phyloP scores from a whole-genome alignment of 2,797 vertebrate genomes.

The Leucoraja ocellata region DNA sequence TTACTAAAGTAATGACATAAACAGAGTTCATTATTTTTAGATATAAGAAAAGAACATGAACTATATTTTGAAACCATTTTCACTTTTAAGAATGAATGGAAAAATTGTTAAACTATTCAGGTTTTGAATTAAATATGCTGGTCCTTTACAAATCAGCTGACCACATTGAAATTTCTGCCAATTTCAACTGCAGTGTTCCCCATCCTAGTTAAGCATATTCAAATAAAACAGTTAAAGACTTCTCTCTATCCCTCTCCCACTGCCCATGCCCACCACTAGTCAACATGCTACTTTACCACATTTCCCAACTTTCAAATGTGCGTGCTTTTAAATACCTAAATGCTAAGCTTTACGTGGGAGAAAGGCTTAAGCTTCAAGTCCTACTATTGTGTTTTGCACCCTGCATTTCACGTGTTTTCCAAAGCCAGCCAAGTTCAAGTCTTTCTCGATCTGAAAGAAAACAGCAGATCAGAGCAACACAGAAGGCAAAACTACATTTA shows the following conservation, averaged over 20 bases:
- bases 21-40: no score
- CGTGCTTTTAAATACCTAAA: constrained; percentile 50
- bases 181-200: constrained; percentile 1
- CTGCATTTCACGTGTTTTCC: constrained; percentile 76
- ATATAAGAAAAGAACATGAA: background rate
- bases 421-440: constrained; percentile 72
- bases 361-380: constrained; percentile 62
- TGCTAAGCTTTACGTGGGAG: constrained; percentile 52
- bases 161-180: constrained; percentile 9
- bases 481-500: constrained; percentile 48
- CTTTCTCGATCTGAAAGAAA: constrained; percentile 85
- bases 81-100: constrained; percentile 16
- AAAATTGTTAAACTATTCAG: constrained; percentile 21
- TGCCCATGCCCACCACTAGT: constrained; percentile 3
- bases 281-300: constrained; percentile 33
- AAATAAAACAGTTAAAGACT: background rate
- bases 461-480: constrained; percentile 74
- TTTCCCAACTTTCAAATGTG: constrained; percentile 37
- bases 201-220: background rate
- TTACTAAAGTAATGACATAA: background rate
- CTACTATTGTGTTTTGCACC: constrained; percentile 72
- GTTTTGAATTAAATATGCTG: background rate
- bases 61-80: constrained; percentile 12
- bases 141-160: constrained; percentile 19
- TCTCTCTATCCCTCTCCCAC: constrained; percentile 12